A percentile compares a stretch with the other conserved stretches of the same genome.
Evolutionary conservation across 2,113 vertebrate genomes (phyloP).

Genomic region (Saguinus imperator): DNA sequence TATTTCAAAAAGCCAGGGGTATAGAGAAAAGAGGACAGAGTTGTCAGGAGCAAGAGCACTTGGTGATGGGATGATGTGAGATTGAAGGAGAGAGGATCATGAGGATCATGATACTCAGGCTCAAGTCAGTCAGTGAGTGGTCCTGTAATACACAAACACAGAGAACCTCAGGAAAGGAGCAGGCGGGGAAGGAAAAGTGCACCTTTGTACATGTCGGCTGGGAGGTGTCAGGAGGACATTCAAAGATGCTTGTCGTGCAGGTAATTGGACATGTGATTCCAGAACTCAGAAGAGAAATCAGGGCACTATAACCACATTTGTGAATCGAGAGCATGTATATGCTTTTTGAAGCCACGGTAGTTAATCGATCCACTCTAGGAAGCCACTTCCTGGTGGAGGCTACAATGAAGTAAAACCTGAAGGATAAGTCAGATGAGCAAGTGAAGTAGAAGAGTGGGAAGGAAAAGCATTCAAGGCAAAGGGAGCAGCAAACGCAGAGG

Average conservation of each 20-base stretch:
- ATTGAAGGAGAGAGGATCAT: background rate
- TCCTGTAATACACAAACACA: background rate
- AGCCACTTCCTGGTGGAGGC: background rate
- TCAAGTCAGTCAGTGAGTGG: background rate
- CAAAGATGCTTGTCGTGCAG: background rate
- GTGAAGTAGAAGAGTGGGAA: background rate
- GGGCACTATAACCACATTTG: background rate
- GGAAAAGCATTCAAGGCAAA: background rate
- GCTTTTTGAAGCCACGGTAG: background rate
- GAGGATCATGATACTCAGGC: background rate
- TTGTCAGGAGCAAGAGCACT: background rate
- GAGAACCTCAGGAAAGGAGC: background rate
- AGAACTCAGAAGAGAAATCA: background rate
- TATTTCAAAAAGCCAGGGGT: background rate
- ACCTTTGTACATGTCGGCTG: background rate
- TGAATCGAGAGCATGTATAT: background rate
- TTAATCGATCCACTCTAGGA: background rate
- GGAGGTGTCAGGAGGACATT: background rate
- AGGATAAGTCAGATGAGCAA: background rate
- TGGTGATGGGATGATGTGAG: background rate
- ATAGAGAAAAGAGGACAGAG: background rate
- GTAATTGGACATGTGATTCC: background rate
- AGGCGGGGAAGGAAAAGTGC: background rate
- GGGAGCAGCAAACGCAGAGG: too few species aligned
- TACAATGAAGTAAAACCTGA: background rate